These are phyloP conservation scores for Carassius carassius DNA, from an alignment of 2,113 vertebrate species.

Conservation along the genomic window DNA sequence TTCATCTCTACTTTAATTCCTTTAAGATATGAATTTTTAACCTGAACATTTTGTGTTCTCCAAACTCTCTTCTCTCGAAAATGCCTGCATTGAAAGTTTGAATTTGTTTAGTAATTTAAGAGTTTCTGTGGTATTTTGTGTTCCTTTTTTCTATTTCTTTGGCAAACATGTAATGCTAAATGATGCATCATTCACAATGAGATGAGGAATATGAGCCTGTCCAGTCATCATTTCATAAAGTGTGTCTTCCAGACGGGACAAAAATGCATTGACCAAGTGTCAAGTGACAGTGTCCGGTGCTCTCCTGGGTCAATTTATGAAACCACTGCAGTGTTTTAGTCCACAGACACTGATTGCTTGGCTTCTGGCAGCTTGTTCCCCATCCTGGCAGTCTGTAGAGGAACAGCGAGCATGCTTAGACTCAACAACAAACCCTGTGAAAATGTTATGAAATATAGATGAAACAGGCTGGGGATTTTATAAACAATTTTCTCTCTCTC, in stretches of 20 bases:
- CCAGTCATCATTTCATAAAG: background rate
- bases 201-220: background rate
- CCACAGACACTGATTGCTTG: slow-evolving; percentile 55
- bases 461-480: slow-evolving; percentile 33
- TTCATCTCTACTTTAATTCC: background rate
- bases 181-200: background rate
- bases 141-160: background rate
- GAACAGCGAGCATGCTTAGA: slow-evolving; percentile 40
- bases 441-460: slow-evolving; percentile 42
- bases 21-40: background rate
- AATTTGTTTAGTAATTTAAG: background rate
- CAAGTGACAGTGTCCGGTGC: background rate
- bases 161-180: background rate
- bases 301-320: slow-evolving; percentile 54
- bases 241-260: background rate
- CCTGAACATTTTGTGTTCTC: background rate
- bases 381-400: slow-evolving; percentile 49
- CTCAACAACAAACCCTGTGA: slow-evolving; percentile 23
- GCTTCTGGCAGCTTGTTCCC: slow-evolving; percentile 57
- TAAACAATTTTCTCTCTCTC: slow-evolving; percentile 34
- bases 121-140: background rate
- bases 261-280: background rate
- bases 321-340: slow-evolving; percentile 46
- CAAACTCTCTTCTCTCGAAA: background rate
- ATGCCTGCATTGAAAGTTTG: background rate